Conservation (phyloP, 53 echinoderm and acorn worm genomes). For the Holothuria leucospilota region DNA sequence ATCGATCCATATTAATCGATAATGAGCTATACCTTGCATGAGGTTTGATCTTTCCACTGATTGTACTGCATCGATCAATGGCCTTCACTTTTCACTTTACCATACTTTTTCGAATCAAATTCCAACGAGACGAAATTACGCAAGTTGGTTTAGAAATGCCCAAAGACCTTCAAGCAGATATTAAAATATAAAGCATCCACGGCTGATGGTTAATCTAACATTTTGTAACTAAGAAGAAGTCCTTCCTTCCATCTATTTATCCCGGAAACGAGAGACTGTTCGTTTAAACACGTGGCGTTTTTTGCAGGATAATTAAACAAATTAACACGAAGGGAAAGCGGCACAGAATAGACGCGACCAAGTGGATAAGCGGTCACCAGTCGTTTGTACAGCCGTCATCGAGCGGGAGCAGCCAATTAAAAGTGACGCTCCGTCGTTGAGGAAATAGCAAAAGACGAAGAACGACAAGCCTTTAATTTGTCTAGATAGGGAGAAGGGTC, state of each 20-base stretch:
- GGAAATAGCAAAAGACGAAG: slow-evolving; percentile 7
- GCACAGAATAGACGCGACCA: not conserved
- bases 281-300: slow-evolving; percentile 38
- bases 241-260: not conserved
- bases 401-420: slow-evolving; percentile 29
- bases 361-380: slow-evolving; percentile 14
- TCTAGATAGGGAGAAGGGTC: not conserved
- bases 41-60: no score
- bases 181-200: no score
- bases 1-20: no score
- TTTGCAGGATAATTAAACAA: slow-evolving; percentile 21
- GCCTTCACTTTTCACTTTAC: no score
- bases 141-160: no score
- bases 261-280: slow-evolving; percentile 23
- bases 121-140: no score
- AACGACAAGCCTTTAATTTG: slow-evolving; percentile 12
- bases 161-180: no score
- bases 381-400: slow-evolving; percentile 35
- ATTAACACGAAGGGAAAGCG: not conserved
- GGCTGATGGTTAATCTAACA: no score
- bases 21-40: no score
- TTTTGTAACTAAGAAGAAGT: no score
- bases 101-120: no score
- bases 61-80: no score
- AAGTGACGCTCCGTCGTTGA: slow-evolving; percentile 13